phyloP scores from a whole-genome alignment of 2,888 invertebrate genomes.

The Cecidostiba fungosa region DNA sequence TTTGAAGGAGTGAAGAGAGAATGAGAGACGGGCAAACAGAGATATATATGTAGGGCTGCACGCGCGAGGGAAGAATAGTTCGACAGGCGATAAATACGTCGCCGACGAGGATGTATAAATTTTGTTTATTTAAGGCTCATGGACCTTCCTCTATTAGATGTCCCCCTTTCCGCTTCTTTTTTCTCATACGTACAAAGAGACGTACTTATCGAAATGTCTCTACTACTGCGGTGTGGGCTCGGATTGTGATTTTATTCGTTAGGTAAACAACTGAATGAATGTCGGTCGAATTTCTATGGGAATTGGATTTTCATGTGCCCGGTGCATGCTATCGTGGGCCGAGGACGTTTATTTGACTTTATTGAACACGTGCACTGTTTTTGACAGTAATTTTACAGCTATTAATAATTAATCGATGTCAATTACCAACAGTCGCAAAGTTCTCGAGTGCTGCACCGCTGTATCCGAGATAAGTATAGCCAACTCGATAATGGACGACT shows the following conservation, averaged over 20 bases:
- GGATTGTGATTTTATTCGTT: slow-evolving; percentile 28
- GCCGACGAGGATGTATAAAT: slow-evolving; percentile 34
- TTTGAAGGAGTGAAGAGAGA: slow-evolving; percentile 31
- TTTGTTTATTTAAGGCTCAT: slow-evolving; percentile 51
- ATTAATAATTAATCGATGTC: background rate
- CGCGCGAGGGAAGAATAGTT: slow-evolving; percentile 29
- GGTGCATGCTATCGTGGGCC: background rate
- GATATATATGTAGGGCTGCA: background rate
- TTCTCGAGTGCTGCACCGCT: background rate
- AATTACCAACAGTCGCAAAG: background rate
- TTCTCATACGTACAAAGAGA: background rate
- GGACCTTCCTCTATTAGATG: background rate
- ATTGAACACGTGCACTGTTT: background rate
- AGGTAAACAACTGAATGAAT: slow-evolving; percentile 28
- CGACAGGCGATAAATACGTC: slow-evolving; percentile 58
- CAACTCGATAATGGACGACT: background rate
- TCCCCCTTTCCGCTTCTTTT: background rate
- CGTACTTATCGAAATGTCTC: slow-evolving; percentile 35
- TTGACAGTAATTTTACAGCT: background rate
- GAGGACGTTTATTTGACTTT: background rate
- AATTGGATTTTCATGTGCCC: slow-evolving; percentile 1
- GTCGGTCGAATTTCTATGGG: background rate
- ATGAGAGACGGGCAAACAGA: slow-evolving; percentile 16
- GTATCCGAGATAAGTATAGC: background rate
- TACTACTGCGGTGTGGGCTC: slow-evolving; percentile 1